phyloP scores from a whole-genome alignment of 2,888 invertebrate genomes.

The Ennomos erosarius region DNA sequence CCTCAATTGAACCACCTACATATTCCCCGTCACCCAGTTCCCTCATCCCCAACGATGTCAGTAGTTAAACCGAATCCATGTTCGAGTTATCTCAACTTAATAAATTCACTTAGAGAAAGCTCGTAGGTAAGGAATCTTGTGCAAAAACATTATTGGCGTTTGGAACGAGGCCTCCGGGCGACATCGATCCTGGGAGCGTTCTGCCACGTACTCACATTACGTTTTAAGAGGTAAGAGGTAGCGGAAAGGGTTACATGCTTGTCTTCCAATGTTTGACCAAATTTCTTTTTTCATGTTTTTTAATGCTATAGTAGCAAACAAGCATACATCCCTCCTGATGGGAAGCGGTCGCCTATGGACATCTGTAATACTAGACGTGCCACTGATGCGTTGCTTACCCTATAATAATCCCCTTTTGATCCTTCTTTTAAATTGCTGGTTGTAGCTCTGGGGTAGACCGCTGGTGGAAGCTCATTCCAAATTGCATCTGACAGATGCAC shows the following conservation, averaged over 20 bases:
- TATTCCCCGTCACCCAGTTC: background rate
- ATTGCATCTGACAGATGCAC: too few relatives aligned
- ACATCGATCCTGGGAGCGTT: slow-evolving; percentile 73
- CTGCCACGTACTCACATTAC: slow-evolving; percentile 46
- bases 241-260: slow-evolving; percentile 22
- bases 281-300: too few relatives aligned
- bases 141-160: slow-evolving; percentile 78
- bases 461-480: too few relatives aligned
- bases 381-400: too few relatives aligned
- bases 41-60: slow-evolving; percentile 10
- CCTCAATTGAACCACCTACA: background rate
- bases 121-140: slow-evolving; percentile 64
- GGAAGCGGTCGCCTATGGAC: too few relatives aligned
- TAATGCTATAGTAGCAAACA: too few relatives aligned
- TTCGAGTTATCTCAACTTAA: slow-evolving; percentile 44
- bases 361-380: too few relatives aligned
- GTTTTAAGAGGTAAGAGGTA: slow-evolving; percentile 33
- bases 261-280: too few relatives aligned
- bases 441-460: too few relatives aligned
- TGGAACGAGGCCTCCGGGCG: slow-evolving; percentile 80
- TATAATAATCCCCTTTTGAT: too few relatives aligned
- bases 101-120: slow-evolving; percentile 63
- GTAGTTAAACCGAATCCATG: slow-evolving; percentile 24
- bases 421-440: too few relatives aligned
- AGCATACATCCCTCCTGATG: too few relatives aligned